Conservation (phyloP, 23 tunicate genomes). For the Pegea sp. region DNA sequence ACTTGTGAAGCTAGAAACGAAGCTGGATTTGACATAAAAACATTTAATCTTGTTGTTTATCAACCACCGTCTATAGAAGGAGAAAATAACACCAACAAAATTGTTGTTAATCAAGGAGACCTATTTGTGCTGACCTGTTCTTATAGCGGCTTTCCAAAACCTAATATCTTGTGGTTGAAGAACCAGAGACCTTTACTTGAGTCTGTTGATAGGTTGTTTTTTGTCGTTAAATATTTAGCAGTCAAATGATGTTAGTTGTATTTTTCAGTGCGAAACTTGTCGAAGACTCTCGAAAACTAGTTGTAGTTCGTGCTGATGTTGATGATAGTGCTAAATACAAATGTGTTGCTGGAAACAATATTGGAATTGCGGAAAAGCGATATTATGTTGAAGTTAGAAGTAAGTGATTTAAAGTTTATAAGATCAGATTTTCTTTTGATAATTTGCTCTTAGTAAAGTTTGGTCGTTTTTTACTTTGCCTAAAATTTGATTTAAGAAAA, state of each 20-base stretch:
- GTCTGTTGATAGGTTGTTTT: constrained; percentile 15
- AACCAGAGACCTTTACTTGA: constrained; percentile 28
- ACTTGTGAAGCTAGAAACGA: constrained; percentile 63
- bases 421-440: neutral
- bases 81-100: constrained; percentile 7
- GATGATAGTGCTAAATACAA: constrained; percentile 63
- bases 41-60: constrained; percentile 26
- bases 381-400: constrained; percentile 46
- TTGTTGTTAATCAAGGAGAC: constrained; percentile 47
- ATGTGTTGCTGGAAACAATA: constrained; percentile 42
- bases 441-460: too few relatives aligned
- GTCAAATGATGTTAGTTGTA: too few relatives aligned
- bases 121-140: constrained; percentile 32
- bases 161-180: constrained; percentile 61
- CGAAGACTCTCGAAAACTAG: constrained; percentile 15
- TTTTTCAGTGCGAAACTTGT: constrained; percentile 7
- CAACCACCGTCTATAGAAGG: constrained; percentile 46
- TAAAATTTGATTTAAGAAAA: too few relatives aligned
- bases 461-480: too few relatives aligned
- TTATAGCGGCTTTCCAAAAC: constrained; percentile 59
- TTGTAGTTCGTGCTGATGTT: constrained; percentile 24
- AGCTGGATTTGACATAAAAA: constrained; percentile 64
- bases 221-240: too few relatives aligned
- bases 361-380: constrained; percentile 47
- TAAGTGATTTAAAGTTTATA: constrained; percentile 5